Base-by-base conservation (phyloP, 2,113 vertebrate species). In the Tachysurus vachellii region DNA sequence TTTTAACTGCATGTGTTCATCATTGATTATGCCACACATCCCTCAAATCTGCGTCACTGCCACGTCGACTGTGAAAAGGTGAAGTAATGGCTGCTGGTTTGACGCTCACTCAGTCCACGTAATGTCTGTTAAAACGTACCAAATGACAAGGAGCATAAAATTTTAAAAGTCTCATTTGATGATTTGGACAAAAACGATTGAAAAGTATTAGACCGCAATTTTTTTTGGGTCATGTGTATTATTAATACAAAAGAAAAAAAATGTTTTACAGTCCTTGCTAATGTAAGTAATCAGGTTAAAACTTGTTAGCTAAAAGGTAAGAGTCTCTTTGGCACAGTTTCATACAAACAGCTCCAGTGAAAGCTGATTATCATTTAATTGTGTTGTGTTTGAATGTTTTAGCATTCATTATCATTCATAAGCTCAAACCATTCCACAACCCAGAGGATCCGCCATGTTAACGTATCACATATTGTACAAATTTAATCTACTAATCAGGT, bases 1-100 rank as follows among this genome's bases (percentile, higher is more conserved):
- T 71, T 84, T 91, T 80, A 85, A 88, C 70, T 77, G 85, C 54
- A 82, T 64, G 70, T 89, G 85, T 90, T 93, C 86, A 85, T 91
- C 86, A 89, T 86, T 64, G 6, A 9, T 50, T 21, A 54, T 19
- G 88, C 59, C 5, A 59, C 53, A 84, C 80, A 87, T 87, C 54
- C 84, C 88, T 81, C 86, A 88, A 64, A 50, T 57, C 80, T 85
- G 86, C 86, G 89, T 91, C 86, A 88, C 83, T 42, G 79, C 75
- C 85, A 85, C 75, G 56, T 89, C 80, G 61, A 68, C 7, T 42
- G 70, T 61, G 66, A 93, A 88, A 56, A 62, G 54, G 84, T 88
- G 88, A 83, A 28, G 12, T 85, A 89, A 91, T 91, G 90, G 86
- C 86, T 89, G 88, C 84, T 77, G 87, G 59, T 82, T 80, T 85